Evolutionary conservation across 2,797 vertebrate genomes (phyloP).

Genomic region (Emys orbicularis): DNA sequence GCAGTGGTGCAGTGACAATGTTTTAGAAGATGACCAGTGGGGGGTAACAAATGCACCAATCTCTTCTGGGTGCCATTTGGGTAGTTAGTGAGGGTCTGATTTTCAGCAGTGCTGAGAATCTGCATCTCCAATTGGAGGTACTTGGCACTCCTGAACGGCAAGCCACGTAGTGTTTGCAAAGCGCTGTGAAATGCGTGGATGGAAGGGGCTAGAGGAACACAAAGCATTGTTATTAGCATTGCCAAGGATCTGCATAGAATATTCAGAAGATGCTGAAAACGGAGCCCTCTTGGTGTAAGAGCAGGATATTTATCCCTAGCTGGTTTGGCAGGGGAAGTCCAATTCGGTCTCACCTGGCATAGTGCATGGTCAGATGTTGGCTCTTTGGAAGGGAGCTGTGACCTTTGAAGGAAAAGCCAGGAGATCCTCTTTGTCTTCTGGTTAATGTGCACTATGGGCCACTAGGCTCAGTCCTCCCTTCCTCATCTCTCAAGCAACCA

Average conservation of each 20-base stretch:
- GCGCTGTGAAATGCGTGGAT: not conserved
- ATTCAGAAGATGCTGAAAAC: not conserved
- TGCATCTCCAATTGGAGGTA: not conserved
- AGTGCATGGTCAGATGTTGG: not conserved
- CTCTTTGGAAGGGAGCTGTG: not conserved
- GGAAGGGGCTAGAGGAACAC: not conserved
- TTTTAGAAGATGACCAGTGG: not conserved
- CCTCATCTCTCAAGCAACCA: not conserved
- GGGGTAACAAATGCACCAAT: not conserved
- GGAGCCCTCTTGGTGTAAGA: rapidly evolving
- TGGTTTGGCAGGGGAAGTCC: not conserved
- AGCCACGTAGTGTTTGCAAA: not conserved
- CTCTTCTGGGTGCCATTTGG: not conserved
- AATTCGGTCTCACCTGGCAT: not conserved
- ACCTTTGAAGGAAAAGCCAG: not conserved
- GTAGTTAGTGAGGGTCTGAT: not conserved
- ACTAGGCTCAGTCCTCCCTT: not conserved
- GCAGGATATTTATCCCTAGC: not conserved
- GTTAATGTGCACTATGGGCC: not conserved
- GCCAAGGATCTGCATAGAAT: not conserved
- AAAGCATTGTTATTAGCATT: not conserved
- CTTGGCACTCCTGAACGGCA: not conserved
- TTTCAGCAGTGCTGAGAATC: not conserved
- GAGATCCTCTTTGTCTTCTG: not conserved
- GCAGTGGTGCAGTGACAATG: not conserved